Percentiles rank a stretch among this genome's conserved stretches.
These are phyloP conservation scores for Pyrrhosoma nymphula DNA, from an alignment of 2,888 invertebrate genomes.

Conservation along the genomic window DNA sequence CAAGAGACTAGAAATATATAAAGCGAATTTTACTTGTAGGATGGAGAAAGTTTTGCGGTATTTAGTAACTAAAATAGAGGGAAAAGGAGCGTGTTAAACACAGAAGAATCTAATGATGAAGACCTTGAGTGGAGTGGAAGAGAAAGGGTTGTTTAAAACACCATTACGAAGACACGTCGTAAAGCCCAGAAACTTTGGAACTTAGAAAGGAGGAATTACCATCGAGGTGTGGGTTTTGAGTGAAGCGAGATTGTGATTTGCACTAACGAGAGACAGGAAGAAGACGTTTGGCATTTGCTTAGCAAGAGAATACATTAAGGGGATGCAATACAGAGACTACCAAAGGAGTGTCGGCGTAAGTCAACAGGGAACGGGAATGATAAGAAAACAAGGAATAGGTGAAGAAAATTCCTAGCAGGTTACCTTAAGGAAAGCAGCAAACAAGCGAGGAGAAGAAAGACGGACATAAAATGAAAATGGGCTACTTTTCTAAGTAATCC, in stretches of 20 bases:
- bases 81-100: too few species aligned
- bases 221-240: background rate
- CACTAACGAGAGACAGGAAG: background rate
- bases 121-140: background rate
- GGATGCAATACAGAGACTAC: background rate
- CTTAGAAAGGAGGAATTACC: background rate
- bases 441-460: too few species aligned
- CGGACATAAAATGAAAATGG: too few species aligned
- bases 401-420: too few species aligned
- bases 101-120: background rate
- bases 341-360: too few species aligned
- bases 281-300: background rate
- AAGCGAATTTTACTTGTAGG: too few species aligned
- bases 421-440: too few species aligned
- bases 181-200: background rate
- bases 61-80: too few species aligned
- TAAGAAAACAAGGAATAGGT: background rate
- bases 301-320: background rate
- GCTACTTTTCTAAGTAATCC: too few species aligned
- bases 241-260: background rate
- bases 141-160: background rate
- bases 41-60: too few species aligned
- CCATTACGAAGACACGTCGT: background rate
- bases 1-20: too few species aligned
- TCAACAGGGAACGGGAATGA: too few species aligned